Base-by-base conservation (phyloP, 1,140 invertebrate species). In the Grapholita molesta region DNA sequence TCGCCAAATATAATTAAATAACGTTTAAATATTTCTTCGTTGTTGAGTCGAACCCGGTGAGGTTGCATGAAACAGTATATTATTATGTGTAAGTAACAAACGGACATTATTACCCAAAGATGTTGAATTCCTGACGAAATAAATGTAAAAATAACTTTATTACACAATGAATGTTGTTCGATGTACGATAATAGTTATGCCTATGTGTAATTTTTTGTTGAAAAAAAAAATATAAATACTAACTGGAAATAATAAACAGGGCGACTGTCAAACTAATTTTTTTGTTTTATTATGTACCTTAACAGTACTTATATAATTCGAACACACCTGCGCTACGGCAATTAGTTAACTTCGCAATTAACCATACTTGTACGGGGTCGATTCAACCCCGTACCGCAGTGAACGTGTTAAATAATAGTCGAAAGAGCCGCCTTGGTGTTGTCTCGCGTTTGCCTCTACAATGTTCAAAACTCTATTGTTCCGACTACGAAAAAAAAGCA, bases 1-100 rank as follows among this genome's bases (percentile, higher is more conserved):
- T 91, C 89, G 89, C 89, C 89, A 91, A 91, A 91, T 89, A 80
- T 89, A 80, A 84, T 78, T 87, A 76, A 87, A 83, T 84, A 84
- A 75, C 83, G 71, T 85, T 81, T 84, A 79, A 83, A 72, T 68
- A 48, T 88, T 87, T 81, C 76, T 74, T 84, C 77, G 85, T 84
- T 89, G 87, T 91, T 90, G 77, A 86, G 79, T 75, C 83, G 78
- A 77, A 64, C 83, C 85, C 83, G 82, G 84, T 86, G 42, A 48
- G n/a, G 18, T 38, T 15, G 18, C 82, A 87, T 88, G 79, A 72
- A 83, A 71, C 70, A 76, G 68, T 77, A 80, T 74, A 67, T 48
- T 74, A 68, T 72, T 64, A 65, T 61, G 24, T 61, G 55, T 79
- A 78, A 77, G 65, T 68, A 70, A 57, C 75, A 76, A 67, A 79